A percentile compares a stretch with the other conserved stretches of the same genome.
Evolutionary conservation across 2,113 vertebrate genomes (phyloP).

Genomic region (Hydropotes inermis): DNA sequence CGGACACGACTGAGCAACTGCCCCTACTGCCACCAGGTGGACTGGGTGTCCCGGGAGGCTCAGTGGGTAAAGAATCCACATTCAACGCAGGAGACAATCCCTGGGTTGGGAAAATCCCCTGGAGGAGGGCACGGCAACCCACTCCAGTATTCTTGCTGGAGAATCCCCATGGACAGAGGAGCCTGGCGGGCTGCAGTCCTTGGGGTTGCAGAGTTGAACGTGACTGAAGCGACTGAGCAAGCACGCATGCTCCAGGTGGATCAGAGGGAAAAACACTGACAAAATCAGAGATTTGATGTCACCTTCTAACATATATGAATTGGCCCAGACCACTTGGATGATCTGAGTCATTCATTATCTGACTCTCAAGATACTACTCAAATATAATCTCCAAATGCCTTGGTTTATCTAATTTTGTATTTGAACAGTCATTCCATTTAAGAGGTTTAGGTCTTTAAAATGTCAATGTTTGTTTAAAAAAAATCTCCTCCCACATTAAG

Average conservation of each 20-base stretch:
- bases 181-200: background rate
- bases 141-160: background rate
- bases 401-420: conserved; percentile 32
- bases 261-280: background rate
- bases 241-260: background rate
- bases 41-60: background rate
- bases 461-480: conserved; percentile 45
- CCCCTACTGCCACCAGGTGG: background rate
- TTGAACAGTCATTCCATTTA: conserved; percentile 46
- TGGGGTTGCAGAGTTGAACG: background rate
- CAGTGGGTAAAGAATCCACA: background rate
- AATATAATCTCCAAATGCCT: conserved; percentile 31
- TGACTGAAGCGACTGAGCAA: background rate
- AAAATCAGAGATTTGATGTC: background rate
- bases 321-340: conserved; percentile 11
- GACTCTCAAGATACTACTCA: conserved; percentile 12
- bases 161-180: background rate
- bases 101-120: background rate
- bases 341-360: conserved; percentile 63
- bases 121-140: background rate
- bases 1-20: rapidly evolving
- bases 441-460: conserved; percentile 58
- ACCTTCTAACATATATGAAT: conserved; percentile 56
- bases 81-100: background rate
- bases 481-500: conserved; percentile 21